These are phyloP conservation scores for Xanthorhoe spadicearia DNA, from an alignment of 2,888 invertebrate species.

Conservation along the genomic window DNA sequence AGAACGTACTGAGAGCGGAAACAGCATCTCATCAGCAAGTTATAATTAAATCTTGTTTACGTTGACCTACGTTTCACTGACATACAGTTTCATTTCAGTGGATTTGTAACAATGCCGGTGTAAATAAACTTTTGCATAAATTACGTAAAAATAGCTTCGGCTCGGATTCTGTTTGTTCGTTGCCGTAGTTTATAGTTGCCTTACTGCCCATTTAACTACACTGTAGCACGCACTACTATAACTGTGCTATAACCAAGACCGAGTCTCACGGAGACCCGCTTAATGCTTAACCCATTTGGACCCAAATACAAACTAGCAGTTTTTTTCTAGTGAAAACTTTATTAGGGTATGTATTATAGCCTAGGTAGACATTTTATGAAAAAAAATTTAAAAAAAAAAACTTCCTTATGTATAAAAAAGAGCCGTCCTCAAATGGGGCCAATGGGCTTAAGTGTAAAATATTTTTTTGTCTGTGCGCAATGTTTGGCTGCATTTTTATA, in stretches of 20 bases:
- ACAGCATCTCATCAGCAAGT: constrained; percentile 47
- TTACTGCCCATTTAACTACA: constrained; percentile 1
- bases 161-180: background rate
- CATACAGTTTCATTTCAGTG: constrained; percentile 27
- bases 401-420: too few relatives aligned
- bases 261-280: background rate
- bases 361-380: too few relatives aligned
- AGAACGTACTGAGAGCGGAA: constrained; percentile 40
- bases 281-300: too few relatives aligned
- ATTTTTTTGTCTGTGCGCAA: too few relatives aligned
- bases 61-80: constrained; percentile 47
- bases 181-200: background rate
- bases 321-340: too few relatives aligned
- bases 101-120: constrained; percentile 32
- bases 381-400: too few relatives aligned
- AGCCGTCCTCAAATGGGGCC: too few relatives aligned
- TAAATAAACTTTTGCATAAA: constrained; percentile 23
- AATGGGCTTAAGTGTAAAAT: too few relatives aligned
- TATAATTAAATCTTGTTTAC: constrained; percentile 61
- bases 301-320: too few relatives aligned
- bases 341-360: too few relatives aligned
- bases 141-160: constrained; percentile 9
- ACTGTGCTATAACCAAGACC: background rate
- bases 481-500: too few relatives aligned
- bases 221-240: constrained; percentile 1